Conservation (phyloP, 1,140 invertebrate genomes). For the Temnothorax nylanderi region DNA sequence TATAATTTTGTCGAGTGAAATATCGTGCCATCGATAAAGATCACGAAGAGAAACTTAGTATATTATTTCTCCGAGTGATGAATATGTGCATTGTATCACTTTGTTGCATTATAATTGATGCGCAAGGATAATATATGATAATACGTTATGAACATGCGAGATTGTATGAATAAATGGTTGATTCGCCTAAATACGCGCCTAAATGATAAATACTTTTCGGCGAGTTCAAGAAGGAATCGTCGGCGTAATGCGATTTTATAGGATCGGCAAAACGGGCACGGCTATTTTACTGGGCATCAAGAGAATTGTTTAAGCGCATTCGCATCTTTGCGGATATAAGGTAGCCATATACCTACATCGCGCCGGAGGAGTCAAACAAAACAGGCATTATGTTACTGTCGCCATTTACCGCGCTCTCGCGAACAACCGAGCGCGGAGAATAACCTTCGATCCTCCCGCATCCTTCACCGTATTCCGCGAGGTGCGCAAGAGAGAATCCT, state of each 20-base stretch:
- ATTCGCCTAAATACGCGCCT: background rate
- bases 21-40: background rate
- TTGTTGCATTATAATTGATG: background rate
- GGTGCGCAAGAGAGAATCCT: background rate
- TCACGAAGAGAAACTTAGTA: background rate
- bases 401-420: slow-evolving; percentile 49
- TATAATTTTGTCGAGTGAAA: background rate
- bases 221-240: background rate
- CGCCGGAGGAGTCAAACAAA: slow-evolving; percentile 37
- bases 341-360: slow-evolving; percentile 5
- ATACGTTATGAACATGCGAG: background rate
- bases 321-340: background rate
- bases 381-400: slow-evolving; percentile 34
- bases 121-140: background rate
- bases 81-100: background rate
- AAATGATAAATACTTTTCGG: background rate
- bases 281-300: background rate
- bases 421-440: background rate
- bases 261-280: background rate
- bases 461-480: slow-evolving; percentile 45
- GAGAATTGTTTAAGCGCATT: background rate
- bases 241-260: slow-evolving; percentile 20
- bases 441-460: slow-evolving; percentile 50
- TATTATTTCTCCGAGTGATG: background rate
- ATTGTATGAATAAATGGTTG: background rate